Evolutionary conservation across 2,797 vertebrate genomes (phyloP), one percentile per base, ranked within the genome.

Genomic region (Liasis olivaceus): DNA sequence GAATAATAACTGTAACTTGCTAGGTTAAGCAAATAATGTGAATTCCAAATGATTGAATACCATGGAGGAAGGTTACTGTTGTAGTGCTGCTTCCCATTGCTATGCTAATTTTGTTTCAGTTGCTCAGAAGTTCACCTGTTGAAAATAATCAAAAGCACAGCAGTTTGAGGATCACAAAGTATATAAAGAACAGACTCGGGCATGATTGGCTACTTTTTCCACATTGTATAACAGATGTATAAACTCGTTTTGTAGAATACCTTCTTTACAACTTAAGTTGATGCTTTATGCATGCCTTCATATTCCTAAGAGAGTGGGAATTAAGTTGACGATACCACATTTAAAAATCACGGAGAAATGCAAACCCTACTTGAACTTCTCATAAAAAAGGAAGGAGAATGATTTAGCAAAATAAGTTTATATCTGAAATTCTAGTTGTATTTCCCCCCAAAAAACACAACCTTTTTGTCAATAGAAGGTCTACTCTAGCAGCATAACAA

Each of bases 61-160:
- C 2, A 89, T 28, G 36, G 59, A 92, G 1, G 0, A 90, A 51
- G 0, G 11, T 24, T 0, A 0, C 28, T 93, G 51, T 11, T 0
- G 0, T 5, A 91, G 4, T 17, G 62, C 3, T 90, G 59, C 42
- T 89, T 1, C 62, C 86, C 42, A 91, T 89, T 90, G 28, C 3
- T 4, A 1, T 84, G 15, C 2, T 63, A n/a, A 51, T 42, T 0
- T 31, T 64, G 5, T 47, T 5, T 24, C 92, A 92, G 9, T 58
- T 42, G 15, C 0, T 93, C 62, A 85, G 9, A 8, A 42, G 87
- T 93, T 87, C 60, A 85, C 24, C 51, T 92, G 51, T 36, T 42
- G 94, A 92, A 31, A 89, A 26, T 13, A 91, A 24, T 89, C 2
- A 42, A 13, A 87, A 84, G 28, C 54, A 91, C 22, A 90, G 11